Evolutionary conservation across 1,140 invertebrate genomes (phyloP).

Genomic region (Drosophila arizonae): DNA sequence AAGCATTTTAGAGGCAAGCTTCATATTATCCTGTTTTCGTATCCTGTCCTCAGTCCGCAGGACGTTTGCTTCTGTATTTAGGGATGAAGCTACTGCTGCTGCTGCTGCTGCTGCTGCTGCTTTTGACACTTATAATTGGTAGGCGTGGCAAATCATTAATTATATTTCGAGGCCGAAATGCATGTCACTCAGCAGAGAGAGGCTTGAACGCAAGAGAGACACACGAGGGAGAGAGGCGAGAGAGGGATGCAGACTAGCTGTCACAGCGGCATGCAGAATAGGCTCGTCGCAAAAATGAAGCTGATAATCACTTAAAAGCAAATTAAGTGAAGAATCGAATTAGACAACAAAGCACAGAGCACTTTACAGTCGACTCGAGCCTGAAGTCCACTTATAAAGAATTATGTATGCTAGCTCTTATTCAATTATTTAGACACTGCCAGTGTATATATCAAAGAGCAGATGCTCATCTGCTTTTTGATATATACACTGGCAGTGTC

Average conservation of each 20-base stretch:
- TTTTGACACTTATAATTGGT: constrained; percentile 76
- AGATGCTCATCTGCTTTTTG: too few relatives aligned
- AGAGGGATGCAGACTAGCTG: background rate
- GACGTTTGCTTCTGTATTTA: background rate
- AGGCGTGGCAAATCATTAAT: constrained; percentile 76
- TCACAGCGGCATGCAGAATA: background rate
- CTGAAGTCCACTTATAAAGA: too few relatives aligned
- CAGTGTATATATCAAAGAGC: too few relatives aligned
- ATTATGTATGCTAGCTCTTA: too few relatives aligned
- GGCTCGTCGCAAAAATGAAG: background rate
- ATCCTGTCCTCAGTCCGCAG: background rate
- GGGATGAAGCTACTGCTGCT: background rate
- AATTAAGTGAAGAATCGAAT: background rate
- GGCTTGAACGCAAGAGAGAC: background rate
- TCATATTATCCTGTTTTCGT: background rate
- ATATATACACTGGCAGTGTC: too few relatives aligned
- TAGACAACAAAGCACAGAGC: background rate
- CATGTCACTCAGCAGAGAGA: constrained; percentile 52
- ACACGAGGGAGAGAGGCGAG: background rate
- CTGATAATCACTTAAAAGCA: constrained; percentile 1
- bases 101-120: constrained; percentile 36
- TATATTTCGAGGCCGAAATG: constrained; percentile 66
- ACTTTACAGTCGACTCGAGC: too few relatives aligned
- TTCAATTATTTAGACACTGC: too few relatives aligned
- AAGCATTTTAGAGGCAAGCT: constrained; percentile 41